Percentiles rank a stretch among this genome's conserved stretches.
phyloP scores from a whole-genome alignment of 1,140 invertebrate species.

The Magallana ariakensis region DNA sequence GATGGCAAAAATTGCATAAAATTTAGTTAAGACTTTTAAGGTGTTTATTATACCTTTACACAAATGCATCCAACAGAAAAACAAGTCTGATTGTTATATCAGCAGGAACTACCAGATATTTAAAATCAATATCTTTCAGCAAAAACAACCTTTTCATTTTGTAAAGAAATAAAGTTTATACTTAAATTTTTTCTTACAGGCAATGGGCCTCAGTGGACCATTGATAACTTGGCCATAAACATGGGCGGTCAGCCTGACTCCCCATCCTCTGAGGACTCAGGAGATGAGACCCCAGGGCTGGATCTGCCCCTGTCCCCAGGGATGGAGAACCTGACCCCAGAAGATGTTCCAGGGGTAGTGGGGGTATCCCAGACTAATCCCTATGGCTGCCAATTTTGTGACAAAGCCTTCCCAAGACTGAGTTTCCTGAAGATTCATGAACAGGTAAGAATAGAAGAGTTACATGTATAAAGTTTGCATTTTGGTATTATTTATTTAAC shows the following conservation, averaged over 20 bases:
- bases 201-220: constrained; percentile 41
- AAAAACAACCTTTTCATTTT: too few relatives aligned
- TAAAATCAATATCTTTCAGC: too few relatives aligned
- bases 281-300: constrained; percentile 36
- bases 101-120: too few relatives aligned
- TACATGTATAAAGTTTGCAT: too few relatives aligned
- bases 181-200: constrained; percentile 34
- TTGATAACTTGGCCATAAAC: constrained; percentile 46
- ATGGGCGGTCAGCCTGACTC: constrained; percentile 36
- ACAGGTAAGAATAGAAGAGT: constrained; percentile 84
- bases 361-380: constrained; percentile 88
- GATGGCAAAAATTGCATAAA: too few relatives aligned
- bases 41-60: too few relatives aligned
- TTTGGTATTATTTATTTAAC: too few relatives aligned
- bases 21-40: too few relatives aligned
- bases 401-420: constrained; percentile 92
- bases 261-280: constrained; percentile 28
- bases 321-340: constrained; percentile 62
- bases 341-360: constrained; percentile 84
- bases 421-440: constrained; percentile 95
- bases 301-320: constrained; percentile 55
- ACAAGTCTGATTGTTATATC: too few relatives aligned
- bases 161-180: too few relatives aligned
- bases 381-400: constrained; percentile 94
- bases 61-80: too few relatives aligned